phyloP scores from a whole-genome alignment of 2,888 invertebrate species.

The Acronicta aceris region DNA sequence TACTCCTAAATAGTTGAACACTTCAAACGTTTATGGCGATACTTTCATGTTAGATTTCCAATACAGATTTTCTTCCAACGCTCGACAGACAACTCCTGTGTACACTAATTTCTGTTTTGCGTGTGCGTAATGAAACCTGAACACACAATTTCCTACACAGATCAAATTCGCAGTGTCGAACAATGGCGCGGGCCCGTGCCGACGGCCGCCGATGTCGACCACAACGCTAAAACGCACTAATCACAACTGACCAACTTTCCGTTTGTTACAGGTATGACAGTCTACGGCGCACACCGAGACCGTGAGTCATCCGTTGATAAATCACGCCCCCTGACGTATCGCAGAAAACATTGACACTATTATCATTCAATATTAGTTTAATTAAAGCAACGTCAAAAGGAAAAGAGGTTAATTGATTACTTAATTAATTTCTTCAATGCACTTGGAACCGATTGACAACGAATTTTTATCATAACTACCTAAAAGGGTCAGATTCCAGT shows the following conservation, averaged over 20 bases:
- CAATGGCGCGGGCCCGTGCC: slow-evolving; percentile 41
- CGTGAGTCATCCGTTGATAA: slow-evolving; percentile 82
- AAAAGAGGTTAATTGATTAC: slow-evolving; percentile 47
- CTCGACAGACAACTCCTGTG: slow-evolving; percentile 6
- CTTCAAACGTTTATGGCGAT: slow-evolving; percentile 5
- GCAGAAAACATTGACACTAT: slow-evolving; percentile 57
- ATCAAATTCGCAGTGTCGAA: slow-evolving; percentile 40
- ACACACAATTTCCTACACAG: slow-evolving; percentile 35
- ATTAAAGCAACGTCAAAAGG: slow-evolving; percentile 39
- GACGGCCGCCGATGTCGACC: slow-evolving; percentile 42
- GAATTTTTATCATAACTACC: slow-evolving; percentile 4
- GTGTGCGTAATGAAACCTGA: slow-evolving; percentile 38
- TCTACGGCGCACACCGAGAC: slow-evolving; percentile 76
- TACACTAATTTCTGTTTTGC: slow-evolving; percentile 25
- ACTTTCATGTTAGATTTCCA: slow-evolving; percentile 9
- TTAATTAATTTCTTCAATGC: slow-evolving; percentile 33
- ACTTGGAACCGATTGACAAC: slow-evolving; percentile 18
- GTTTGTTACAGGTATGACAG: slow-evolving; percentile 85
- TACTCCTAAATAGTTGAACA: slow-evolving; percentile 36
- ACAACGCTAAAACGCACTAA: slow-evolving; percentile 58
- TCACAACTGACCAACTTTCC: slow-evolving; percentile 69
- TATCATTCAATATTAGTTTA: slow-evolving; percentile 53
- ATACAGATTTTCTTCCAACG: slow-evolving; percentile 13
- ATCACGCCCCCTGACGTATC: slow-evolving; percentile 73
- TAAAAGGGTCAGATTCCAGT: slow-evolving; percentile 27